A percentile compares a stretch with the other conserved stretches of the same genome.
These are phyloP conservation scores for Heloderma charlesbogerti DNA, from an alignment of 2,113 vertebrate genomes.

Conservation along the genomic window DNA sequence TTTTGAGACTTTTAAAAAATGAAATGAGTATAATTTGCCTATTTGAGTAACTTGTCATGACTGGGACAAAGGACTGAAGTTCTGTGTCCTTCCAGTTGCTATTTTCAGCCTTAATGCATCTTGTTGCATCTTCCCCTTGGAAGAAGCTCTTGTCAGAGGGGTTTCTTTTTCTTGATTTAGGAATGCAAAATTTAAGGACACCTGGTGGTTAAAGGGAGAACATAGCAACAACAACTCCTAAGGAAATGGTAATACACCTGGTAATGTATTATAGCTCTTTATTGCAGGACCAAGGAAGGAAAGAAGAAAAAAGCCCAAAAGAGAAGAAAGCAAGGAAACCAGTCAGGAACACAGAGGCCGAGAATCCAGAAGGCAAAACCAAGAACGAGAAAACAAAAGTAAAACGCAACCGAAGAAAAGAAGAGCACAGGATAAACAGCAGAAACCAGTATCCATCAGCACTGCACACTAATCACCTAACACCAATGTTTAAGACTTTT, in stretches of 20 bases:
- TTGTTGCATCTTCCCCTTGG: not conserved
- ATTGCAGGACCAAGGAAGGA: conserved; percentile 84
- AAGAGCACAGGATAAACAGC: conserved; percentile 84
- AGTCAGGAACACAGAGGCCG: conserved; percentile 83
- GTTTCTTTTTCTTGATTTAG: not conserved
- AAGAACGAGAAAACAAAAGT: conserved; percentile 88
- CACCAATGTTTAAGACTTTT: conserved; percentile 75
- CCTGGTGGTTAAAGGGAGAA: not conserved
- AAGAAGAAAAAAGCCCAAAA: conserved; percentile 87
- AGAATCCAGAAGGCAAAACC: conserved; percentile 80
- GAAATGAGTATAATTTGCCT: not conserved
- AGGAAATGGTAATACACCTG: conserved; percentile 28
- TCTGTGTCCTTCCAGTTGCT: not conserved
- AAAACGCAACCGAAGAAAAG: conserved; percentile 90
- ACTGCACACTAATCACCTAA: conserved; percentile 81
- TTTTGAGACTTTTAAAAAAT: not conserved
- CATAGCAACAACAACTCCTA: not conserved
- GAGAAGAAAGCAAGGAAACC: conserved; percentile 86
- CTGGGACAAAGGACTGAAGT: not conserved
- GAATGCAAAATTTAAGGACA: not conserved
- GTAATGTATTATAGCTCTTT: conserved; percentile 64
- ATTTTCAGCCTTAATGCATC: not conserved
- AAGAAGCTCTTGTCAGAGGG: not conserved
- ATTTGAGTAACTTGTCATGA: not conserved
- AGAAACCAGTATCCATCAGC: conserved; percentile 77